Evolutionary conservation across 2,113 vertebrate species (phyloP).

Genomic region (Peromyscus californicus): DNA sequence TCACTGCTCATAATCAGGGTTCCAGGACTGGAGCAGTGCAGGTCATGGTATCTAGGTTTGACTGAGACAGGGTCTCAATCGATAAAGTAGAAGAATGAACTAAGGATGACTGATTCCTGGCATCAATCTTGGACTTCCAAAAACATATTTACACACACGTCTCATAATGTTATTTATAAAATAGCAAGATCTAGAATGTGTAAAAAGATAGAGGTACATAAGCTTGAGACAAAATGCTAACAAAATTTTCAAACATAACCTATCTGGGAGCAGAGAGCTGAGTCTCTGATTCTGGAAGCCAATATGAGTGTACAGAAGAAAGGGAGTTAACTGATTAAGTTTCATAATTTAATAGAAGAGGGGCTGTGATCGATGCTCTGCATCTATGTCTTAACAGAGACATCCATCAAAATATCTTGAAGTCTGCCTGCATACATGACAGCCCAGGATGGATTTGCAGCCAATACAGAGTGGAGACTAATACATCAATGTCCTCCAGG

Average conservation of each 20-base stretch:
- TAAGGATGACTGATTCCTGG: background rate
- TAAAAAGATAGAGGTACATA: background rate
- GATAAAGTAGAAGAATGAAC: background rate
- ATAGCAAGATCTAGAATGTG: background rate
- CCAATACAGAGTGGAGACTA: constrained; percentile 1
- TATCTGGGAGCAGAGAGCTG: background rate
- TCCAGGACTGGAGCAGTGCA: background rate
- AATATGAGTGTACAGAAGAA: background rate
- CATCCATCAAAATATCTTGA: constrained; percentile 44
- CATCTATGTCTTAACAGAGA: constrained; percentile 35
- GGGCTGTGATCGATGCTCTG: background rate
- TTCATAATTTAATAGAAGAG: constrained; percentile 14
- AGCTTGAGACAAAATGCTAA: background rate
- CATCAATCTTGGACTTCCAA: background rate
- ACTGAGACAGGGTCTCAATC: background rate
- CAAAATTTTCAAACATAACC: background rate
- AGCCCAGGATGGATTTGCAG: constrained; percentile 24
- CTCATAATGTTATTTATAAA: background rate
- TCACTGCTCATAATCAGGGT: background rate
- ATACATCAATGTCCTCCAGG: constrained; percentile 25
- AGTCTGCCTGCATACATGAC: background rate
- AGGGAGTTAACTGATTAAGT: background rate
- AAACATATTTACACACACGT: background rate
- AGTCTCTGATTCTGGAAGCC: background rate
- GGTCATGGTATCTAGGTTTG: background rate